A percentile compares a stretch with the other conserved stretches of the same genome.
Conservation (phyloP, 2,888 invertebrate genomes). For the Drosophila nr. perissopoda region DNA sequence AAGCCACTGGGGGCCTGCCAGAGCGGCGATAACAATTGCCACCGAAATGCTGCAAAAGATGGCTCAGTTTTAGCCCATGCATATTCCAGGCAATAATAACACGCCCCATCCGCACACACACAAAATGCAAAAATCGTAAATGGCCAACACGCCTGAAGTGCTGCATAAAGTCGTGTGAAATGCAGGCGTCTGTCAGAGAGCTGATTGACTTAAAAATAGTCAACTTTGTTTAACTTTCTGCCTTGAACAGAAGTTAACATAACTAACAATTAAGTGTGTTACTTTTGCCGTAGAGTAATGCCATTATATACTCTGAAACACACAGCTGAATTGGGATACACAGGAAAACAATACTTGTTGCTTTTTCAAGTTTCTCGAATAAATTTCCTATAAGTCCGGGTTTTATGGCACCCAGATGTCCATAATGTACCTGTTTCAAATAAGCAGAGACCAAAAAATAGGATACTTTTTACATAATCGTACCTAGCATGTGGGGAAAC, state of each 20-base stretch:
- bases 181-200: conserved; percentile 23
- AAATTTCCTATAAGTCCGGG: neutral
- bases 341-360: neutral
- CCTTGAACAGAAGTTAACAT: conserved; percentile 18
- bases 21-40: conserved; percentile 84
- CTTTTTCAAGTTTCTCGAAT: neutral
- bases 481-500: no score
- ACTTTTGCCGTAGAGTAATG: neutral
- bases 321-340: neutral
- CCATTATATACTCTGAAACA: neutral
- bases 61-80: conserved; percentile 24
- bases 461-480: no score
- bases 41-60: conserved; percentile 82
- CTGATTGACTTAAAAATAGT: conserved; percentile 25
- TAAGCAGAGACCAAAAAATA: no score
- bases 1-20: conserved; percentile 90
- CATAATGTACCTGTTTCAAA: no score
- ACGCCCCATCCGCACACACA: conserved; percentile 6
- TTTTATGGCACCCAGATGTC: no score
- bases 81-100: conserved; percentile 9
- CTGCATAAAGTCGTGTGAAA: neutral
- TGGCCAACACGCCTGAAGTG: neutral
- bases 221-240: conserved; percentile 13
- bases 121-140: neutral
- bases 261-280: neutral